Percentiles rank a stretch among this genome's conserved stretches.
These are phyloP conservation scores for Bovichtus diacanthus DNA, from an alignment of 2,797 vertebrate species.

Conservation along the genomic window DNA sequence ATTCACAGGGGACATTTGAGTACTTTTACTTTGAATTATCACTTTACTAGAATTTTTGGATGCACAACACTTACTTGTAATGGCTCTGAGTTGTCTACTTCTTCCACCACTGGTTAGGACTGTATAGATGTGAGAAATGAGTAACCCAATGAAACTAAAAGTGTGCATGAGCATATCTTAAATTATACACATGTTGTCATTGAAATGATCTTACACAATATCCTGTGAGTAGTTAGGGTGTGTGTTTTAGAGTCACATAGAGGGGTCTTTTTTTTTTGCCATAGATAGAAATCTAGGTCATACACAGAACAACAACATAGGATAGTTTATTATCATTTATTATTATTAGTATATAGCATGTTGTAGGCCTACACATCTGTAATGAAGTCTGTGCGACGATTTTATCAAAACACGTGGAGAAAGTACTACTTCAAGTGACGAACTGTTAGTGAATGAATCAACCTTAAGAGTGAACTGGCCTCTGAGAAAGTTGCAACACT, in stretches of 20 bases:
- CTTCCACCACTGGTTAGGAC: neutral
- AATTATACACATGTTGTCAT: neutral
- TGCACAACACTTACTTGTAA: neutral
- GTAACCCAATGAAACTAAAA: neutral
- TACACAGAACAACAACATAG: neutral
- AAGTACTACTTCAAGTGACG: neutral
- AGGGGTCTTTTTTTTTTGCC: neutral
- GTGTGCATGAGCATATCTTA: neutral
- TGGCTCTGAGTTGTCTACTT: no score
- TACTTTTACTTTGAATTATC: neutral
- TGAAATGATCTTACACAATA: neutral
- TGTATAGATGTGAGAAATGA: neutral
- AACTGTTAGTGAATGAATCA: neutral
- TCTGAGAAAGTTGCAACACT: neutral
- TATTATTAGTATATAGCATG: neutral
- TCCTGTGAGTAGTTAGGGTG: neutral
- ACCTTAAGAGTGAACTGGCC: neutral
- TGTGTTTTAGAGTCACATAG: neutral
- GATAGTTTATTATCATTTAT: neutral
- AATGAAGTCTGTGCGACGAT: neutral
- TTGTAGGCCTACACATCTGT: neutral
- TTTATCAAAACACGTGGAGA: neutral
- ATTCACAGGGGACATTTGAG: neutral
- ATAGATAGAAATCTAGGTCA: neutral
- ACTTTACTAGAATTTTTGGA: neutral